Conservation (phyloP, 2,888 invertebrate genomes). For the Brassicogethes aeneus region DNA sequence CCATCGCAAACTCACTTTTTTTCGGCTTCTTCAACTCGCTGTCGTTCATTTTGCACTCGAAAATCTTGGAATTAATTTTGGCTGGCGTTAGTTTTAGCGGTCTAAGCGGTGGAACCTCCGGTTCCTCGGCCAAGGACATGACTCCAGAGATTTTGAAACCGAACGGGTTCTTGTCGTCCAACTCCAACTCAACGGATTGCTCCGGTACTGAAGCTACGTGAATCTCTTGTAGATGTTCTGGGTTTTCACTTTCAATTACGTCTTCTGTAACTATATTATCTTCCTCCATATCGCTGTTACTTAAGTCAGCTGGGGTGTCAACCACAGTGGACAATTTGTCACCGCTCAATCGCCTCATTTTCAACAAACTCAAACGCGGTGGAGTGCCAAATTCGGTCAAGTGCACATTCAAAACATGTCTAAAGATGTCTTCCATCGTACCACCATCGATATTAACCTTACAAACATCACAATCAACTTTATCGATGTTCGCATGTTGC, state of each 20-base stretch:
- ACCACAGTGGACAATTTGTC: conserved; percentile 36
- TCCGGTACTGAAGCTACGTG: too few relatives aligned
- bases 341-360: conserved; percentile 41
- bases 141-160: conserved; percentile 39
- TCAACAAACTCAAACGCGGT: conserved; percentile 20
- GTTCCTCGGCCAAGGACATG: conserved; percentile 25
- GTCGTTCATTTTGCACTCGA: conserved; percentile 5
- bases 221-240: too few relatives aligned
- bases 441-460: conserved; percentile 14
- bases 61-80: conserved; percentile 4
- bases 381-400: conserved; percentile 2
- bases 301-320: conserved; percentile 10
- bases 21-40: conserved; percentile 19
- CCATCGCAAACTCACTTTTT: conserved; percentile 35
- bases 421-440: conserved; percentile 20
- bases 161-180: conserved; percentile 34
- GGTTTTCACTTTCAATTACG: too few relatives aligned
- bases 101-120: conserved; percentile 12
- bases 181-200: conserved; percentile 14
- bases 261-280: too few relatives aligned
- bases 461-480: conserved; percentile 9
- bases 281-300: conserved; percentile 3
- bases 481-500: conserved; percentile 22
- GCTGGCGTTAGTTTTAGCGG: conserved; percentile 8
- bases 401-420: conserved; percentile 21